A percentile compares a stretch with the other conserved stretches of the same genome.
These are phyloP conservation scores for Acyrthosiphon pisum DNA, from an alignment of 1,140 invertebrate species.

Conservation along the genomic window DNA sequence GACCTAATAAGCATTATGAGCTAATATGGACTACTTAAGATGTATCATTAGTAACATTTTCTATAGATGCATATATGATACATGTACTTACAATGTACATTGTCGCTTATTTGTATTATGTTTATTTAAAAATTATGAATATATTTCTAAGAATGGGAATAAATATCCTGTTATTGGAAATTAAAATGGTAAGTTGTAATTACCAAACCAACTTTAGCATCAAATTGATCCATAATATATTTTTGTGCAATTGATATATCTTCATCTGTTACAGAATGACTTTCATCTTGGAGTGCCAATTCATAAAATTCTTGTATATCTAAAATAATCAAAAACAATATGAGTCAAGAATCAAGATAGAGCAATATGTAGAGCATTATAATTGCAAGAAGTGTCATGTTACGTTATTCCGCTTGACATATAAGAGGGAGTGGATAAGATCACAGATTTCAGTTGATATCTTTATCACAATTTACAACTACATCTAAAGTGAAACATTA, in stretches of 20 bases:
- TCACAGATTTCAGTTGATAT: no score
- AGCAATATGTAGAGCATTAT: not conserved
- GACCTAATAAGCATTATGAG: not conserved
- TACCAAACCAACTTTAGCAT: constrained; percentile 49
- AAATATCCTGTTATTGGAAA: not conserved
- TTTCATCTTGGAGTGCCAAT: constrained; percentile 92
- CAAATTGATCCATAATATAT: constrained; percentile 54
- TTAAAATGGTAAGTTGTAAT: not conserved
- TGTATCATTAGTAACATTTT: not conserved
- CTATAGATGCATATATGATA: not conserved
- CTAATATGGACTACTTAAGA: not conserved
- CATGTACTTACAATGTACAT: no score
- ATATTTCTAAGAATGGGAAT: not conserved
- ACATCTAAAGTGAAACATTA: no score
- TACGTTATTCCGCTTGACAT: not conserved
- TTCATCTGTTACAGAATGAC: constrained; percentile 71
- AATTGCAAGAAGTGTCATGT: not conserved
- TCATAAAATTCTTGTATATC: constrained; percentile 99
- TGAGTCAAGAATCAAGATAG: not conserved
- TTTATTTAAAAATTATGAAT: not conserved
- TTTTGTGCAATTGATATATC: constrained; percentile 51
- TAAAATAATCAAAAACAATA: constrained; percentile 68
- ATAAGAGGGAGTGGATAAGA: no score
- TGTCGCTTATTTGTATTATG: not conserved
- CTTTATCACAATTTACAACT: no score